Evolutionary conservation across 2,888 invertebrate species (phyloP), one percentile per base, ranked within the genome.

Genomic region (Drosophila algonquin): DNA sequence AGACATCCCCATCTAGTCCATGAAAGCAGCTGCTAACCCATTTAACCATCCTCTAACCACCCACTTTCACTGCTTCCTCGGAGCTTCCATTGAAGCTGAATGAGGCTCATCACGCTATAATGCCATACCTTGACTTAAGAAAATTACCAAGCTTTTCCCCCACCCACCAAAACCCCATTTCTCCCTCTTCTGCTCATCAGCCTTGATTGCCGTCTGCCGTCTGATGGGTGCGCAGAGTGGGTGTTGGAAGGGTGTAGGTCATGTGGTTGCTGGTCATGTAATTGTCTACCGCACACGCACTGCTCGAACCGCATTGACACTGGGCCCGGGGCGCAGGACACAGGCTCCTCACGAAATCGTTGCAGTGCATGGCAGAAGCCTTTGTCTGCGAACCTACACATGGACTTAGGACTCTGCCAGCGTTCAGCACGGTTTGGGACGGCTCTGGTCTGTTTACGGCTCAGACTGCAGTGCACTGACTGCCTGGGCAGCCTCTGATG

Each of bases 101-200:
- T 84, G 78, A 78, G 80, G 78, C 83, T 84, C 83, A 87, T 84
- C 87, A 81, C 81, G 78, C 44, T 63, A 78, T 84, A 81, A 84
- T 81, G 80, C 69, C 81, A 74, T 76, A 77, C 62, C 70, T 76
- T 63, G 73, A 53, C 68, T 63, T 63, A 52, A 77, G 65, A 74
- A 79, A 79, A 80, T 80, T 72, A 71, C 77, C 64, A 58, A 67
- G 67, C 75, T 61, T 40, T 55, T 68, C 55, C 76, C 40, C 40
- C 40, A 40, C 2, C 14, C 40, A n/a, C 40, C 40, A 14, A 40
- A n/a, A 7, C 0, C n/a, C 40, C 5, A n/a, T n/a, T 40, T 40
- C 7, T 7, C n/a, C 14, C 40, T n/a, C 50, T 44, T 32, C 55
- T 57, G 53, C 79, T 64, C 76, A 78, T 62, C 75, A 73, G 63